These are phyloP conservation scores for Hylaeus volcanicus DNA, from an alignment of 1,140 invertebrate genomes.

Conservation along the genomic window DNA sequence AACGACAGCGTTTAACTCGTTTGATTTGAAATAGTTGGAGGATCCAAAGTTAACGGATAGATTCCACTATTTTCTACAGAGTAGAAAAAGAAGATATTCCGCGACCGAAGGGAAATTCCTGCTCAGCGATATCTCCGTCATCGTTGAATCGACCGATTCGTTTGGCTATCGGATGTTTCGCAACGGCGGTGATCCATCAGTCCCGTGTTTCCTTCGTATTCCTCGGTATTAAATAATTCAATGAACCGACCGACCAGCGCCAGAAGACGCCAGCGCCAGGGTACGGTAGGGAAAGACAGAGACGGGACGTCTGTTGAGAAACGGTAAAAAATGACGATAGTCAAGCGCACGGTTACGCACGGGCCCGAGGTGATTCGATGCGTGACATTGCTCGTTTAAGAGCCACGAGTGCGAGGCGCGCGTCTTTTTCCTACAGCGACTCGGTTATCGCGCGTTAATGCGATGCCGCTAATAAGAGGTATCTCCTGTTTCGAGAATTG, in stretches of 20 bases:
- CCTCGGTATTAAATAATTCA: slow-evolving; percentile 64
- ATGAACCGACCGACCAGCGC: slow-evolving; percentile 54
- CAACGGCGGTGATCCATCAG: slow-evolving; percentile 52
- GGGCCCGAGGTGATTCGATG: slow-evolving; percentile 72
- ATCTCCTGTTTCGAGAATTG: slow-evolving; percentile 50
- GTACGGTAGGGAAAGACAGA: neutral
- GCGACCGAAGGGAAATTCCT: too few species aligned
- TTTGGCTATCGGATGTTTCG: slow-evolving; percentile 35
- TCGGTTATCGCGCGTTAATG: slow-evolving; percentile 48
- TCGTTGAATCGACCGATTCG: slow-evolving; percentile 51
- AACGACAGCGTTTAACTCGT: too few species aligned
- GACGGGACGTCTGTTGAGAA: neutral
- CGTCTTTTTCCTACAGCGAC: slow-evolving; percentile 27
- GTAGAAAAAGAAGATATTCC: too few species aligned
- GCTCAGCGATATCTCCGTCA: neutral
- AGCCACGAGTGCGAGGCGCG: slow-evolving; percentile 36
- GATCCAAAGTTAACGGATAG: too few species aligned
- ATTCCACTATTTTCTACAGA: too few species aligned
- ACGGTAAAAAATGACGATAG: slow-evolving; percentile 54
- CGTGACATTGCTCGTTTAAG: slow-evolving; percentile 75
- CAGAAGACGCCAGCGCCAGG: neutral
- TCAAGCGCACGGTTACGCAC: slow-evolving; percentile 62
- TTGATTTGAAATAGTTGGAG: too few species aligned
- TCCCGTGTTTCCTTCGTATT: slow-evolving; percentile 27
- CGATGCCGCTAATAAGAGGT: slow-evolving; percentile 54